A percentile compares a stretch with the other conserved stretches of the same genome.
Evolutionary conservation across 2,797 vertebrate species (phyloP).

Genomic region (Decapterus maruadsi): DNA sequence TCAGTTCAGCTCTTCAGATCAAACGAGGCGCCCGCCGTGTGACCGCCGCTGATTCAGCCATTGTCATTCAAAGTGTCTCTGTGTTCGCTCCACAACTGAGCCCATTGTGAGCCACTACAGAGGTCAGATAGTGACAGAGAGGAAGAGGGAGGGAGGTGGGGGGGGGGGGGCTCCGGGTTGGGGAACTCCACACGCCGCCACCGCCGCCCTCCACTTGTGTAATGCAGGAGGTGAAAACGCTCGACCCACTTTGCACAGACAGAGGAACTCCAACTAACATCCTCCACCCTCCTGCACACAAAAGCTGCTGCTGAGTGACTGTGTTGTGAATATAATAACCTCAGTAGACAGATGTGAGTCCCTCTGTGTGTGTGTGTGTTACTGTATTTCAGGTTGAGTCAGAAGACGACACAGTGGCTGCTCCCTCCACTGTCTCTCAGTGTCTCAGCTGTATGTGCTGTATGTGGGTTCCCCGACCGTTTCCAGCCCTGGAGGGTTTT

Average conservation of each 20-base stretch:
- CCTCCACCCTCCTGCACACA: background rate
- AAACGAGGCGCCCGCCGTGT: background rate
- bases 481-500: conserved; percentile 1
- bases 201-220: conserved; percentile 6
- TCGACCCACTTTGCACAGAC: background rate
- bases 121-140: conserved; percentile 6
- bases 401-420: background rate
- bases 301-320: conserved; percentile 11
- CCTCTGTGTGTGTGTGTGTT: background rate
- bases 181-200: conserved; percentile 9
- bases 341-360: background rate
- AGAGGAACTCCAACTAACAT: conserved; percentile 13
- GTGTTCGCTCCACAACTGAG: conserved; percentile 18
- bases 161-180: too few relatives aligned
- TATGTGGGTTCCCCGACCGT: background rate
- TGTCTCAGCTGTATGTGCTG: background rate
- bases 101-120: conserved; percentile 30
- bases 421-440: conserved; percentile 14
- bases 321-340: conserved; percentile 43
- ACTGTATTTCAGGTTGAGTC: background rate
- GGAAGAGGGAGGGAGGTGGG: too few relatives aligned
- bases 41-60: conserved; percentile 29
- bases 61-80: conserved; percentile 54
- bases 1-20: conserved; percentile 11
- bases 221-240: background rate